Base-by-base conservation (phyloP, 2,113 vertebrate species). In the Lucifuga dentata region DNA sequence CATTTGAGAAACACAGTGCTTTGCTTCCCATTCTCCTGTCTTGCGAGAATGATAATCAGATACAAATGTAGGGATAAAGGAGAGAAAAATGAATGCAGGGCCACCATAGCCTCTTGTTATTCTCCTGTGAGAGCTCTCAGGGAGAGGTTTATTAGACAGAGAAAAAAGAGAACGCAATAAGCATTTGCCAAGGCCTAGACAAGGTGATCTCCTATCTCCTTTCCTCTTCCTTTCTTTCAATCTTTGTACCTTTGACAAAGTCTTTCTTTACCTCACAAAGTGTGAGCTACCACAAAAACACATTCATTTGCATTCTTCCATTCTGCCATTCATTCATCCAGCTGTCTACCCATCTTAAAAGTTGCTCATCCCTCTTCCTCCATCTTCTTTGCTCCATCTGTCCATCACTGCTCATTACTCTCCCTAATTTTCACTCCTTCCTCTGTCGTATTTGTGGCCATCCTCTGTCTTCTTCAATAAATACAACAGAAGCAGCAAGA, bases 401-500 rank as follows among this genome's bases (percentile, higher is more conserved):
- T 89, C 87, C 68, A 86, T 89, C 87, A 87, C 68, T 53, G 72
- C 75, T 84, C 76, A 86, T 88, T 85, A 84, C 48, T 45, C 52
- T 55, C 41, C 40, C 61, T 11, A 2, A 46, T 77, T 73, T 80
- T 71, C 68, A 76, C 51, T 85, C 74, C 38, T 57, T 49, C 55
- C 61, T 62, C 74, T 63, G 52, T 78, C 80, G 76, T 74, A 68
- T 58, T 52, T 68, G 75, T 23, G 49, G 72, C 49, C 38, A 52
- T 86, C 68, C 78, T 86, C 80, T 68, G 62, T 84, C 83, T 78
- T 85, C 72, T 65, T 74, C 61, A 81, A 46, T 35, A 61, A 61
- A 51, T 59, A 69, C 33, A 81, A 73, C 51, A 68, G 51, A 80
- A 56, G 43, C 24, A 29, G 26, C 26, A n/a, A n/a, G 26, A 7